Conservation (phyloP, 2,888 invertebrate genomes). For the Noctua fimbriata region DNA sequence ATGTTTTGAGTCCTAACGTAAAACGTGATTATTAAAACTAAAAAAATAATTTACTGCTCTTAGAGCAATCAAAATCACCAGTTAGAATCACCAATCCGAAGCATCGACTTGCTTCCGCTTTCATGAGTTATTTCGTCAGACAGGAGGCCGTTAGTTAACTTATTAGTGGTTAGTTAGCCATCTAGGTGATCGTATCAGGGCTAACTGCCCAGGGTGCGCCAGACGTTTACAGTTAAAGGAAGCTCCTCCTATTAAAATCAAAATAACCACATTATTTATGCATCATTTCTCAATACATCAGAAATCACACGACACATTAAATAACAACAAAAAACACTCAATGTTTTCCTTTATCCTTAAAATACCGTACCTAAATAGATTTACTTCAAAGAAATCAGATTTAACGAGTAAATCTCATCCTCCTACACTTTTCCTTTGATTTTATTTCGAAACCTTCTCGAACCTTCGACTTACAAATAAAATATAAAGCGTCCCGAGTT, state of each 20-base stretch:
- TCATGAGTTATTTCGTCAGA: not conserved
- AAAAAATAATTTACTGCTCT: no score
- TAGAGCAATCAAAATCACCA: no score
- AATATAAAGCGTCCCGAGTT: slow-evolving; percentile 20
- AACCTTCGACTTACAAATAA: slow-evolving; percentile 28
- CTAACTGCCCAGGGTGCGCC: no score
- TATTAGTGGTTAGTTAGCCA: not conserved
- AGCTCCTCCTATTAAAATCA: not conserved
- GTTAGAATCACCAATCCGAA: no score
- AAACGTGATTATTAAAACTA: no score
- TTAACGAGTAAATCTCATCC: slow-evolving; percentile 26
- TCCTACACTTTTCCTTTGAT: not conserved
- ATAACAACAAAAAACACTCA: not conserved
- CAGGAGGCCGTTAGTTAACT: not conserved
- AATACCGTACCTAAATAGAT: not conserved
- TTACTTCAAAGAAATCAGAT: slow-evolving; percentile 36
- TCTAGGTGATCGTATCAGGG: not conserved
- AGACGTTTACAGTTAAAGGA: not conserved
- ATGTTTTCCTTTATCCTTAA: slow-evolving; percentile 4
- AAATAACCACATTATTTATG: not conserved
- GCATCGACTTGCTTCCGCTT: not conserved
- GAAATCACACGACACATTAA: not conserved
- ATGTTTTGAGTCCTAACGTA: no score
- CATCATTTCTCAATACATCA: not conserved
- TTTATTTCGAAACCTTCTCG: slow-evolving; percentile 27